Percentiles rank a stretch among this genome's conserved stretches.
Conservation (phyloP, 2,888 invertebrate genomes). For the Sphinx pinastri region DNA sequence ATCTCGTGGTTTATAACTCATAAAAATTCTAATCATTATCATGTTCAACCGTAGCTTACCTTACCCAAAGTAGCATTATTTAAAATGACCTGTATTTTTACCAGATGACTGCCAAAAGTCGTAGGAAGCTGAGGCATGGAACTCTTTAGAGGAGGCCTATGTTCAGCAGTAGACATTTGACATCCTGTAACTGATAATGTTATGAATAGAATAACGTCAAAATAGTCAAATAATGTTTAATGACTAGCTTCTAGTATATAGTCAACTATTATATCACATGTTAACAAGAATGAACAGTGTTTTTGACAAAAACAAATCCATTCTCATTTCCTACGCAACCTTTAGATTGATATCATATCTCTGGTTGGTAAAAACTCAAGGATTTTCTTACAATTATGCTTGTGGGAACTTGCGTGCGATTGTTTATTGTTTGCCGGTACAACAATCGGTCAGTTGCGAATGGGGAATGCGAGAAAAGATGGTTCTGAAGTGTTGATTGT, state of each 20-base stretch:
- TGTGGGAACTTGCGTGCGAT: constrained; percentile 62
- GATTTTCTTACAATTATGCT: constrained; percentile 69
- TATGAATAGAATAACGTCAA: no score
- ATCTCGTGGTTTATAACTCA: no score
- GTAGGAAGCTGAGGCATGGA: no score
- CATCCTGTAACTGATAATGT: no score
- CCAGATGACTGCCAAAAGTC: no score
- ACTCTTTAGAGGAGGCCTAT: no score
- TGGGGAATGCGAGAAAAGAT: constrained; percentile 47
- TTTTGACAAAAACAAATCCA: constrained; percentile 10
- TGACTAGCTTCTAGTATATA: neutral
- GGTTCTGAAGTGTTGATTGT: constrained; percentile 1
- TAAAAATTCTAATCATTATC: no score
- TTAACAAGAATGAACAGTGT: neutral
- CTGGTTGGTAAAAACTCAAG: constrained; percentile 67
- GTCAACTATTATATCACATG: neutral
- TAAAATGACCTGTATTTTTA: no score
- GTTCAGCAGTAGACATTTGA: no score
- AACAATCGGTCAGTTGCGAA: constrained; percentile 59
- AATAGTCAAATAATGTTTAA: no score
- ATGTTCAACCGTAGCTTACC: no score
- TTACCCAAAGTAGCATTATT: no score
- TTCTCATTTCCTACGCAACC: constrained; percentile 55
- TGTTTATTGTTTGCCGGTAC: constrained; percentile 68
- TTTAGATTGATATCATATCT: constrained; percentile 70